Evolutionary conservation across 2,888 invertebrate species (phyloP).

Genomic region (Lycocerus yunnanus): DNA sequence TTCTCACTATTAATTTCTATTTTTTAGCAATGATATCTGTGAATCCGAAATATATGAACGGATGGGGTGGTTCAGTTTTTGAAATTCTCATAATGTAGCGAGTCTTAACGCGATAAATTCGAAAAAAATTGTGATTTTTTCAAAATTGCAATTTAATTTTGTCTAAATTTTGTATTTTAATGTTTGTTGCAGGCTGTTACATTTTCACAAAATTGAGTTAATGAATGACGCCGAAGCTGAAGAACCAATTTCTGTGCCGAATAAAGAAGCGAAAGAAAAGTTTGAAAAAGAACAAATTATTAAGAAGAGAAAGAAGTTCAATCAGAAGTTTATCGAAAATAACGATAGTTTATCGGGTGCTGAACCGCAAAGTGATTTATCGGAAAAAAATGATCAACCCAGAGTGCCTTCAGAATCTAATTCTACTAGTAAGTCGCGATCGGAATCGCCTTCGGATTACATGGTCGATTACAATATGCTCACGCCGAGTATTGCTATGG

Average conservation of each 20-base stretch:
- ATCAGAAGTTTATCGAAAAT: constrained; percentile 35
- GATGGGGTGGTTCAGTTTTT: too few species aligned
- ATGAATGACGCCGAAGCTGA: constrained; percentile 63
- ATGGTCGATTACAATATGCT: constrained; percentile 53
- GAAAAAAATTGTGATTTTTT: too few species aligned
- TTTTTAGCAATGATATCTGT: too few species aligned
- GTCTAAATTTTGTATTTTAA: not conserved
- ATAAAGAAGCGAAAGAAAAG: constrained; percentile 40
- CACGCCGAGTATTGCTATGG: constrained; percentile 53
- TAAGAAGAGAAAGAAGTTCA: constrained; percentile 47
- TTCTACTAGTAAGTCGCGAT: constrained; percentile 44
- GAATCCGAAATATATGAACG: too few species aligned
- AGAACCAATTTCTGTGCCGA: constrained; percentile 53
- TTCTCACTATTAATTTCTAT: too few species aligned
- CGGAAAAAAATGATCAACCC: constrained; percentile 53
- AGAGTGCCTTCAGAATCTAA: constrained; percentile 46
- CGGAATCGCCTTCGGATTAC: constrained; percentile 52
- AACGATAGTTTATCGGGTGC: constrained; percentile 35
- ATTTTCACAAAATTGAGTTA: constrained; percentile 72
- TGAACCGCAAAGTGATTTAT: constrained; percentile 30
- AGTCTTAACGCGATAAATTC: too few species aligned
- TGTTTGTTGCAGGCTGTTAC: constrained; percentile 65
- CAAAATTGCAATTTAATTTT: not conserved
- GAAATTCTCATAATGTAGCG: too few species aligned
- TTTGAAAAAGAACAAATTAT: constrained; percentile 48